A percentile compares a stretch with the other conserved stretches of the same genome.
Conservation (phyloP, 2,888 invertebrate genomes). For the Drosophila nigricruria region DNA sequence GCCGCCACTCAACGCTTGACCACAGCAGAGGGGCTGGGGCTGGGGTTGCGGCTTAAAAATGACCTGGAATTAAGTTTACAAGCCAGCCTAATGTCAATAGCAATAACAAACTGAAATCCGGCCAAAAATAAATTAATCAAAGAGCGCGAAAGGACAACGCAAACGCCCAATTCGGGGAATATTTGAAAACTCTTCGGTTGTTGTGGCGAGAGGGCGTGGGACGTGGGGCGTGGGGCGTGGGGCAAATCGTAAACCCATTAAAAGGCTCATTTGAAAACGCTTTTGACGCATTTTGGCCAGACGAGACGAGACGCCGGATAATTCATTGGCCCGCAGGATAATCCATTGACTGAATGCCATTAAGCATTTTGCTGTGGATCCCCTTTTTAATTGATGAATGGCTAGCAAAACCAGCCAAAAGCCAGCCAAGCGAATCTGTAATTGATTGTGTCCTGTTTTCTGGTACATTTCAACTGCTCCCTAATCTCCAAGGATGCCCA, state of each 20-base stretch:
- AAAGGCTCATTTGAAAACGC: conserved; percentile 78
- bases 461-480: conserved; percentile 45
- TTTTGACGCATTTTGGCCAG: conserved; percentile 66
- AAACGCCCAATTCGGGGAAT: conserved; percentile 4
- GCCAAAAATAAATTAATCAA: conserved; percentile 62
- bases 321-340: conserved; percentile 15
- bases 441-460: conserved; percentile 69
- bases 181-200: conserved; percentile 16
- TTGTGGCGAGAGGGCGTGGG: conserved; percentile 29
- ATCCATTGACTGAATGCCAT: conserved; percentile 44
- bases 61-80: conserved; percentile 43
- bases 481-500: conserved; percentile 19
- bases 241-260: conserved; percentile 75
- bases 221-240: too few species aligned
- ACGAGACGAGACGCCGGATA: neutral
- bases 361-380: conserved; percentile 43
- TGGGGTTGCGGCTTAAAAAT: conserved; percentile 29
- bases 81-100: neutral
- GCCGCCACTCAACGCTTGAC: neutral
- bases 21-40: neutral
- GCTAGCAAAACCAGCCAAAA: conserved; percentile 8
- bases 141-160: conserved; percentile 51
- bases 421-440: conserved; percentile 49
- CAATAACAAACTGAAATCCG: conserved; percentile 32
- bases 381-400: conserved; percentile 64